Evolutionary conservation across 2,113 vertebrate genomes (phyloP).

Genomic region (Hyperoodon ampullatus): DNA sequence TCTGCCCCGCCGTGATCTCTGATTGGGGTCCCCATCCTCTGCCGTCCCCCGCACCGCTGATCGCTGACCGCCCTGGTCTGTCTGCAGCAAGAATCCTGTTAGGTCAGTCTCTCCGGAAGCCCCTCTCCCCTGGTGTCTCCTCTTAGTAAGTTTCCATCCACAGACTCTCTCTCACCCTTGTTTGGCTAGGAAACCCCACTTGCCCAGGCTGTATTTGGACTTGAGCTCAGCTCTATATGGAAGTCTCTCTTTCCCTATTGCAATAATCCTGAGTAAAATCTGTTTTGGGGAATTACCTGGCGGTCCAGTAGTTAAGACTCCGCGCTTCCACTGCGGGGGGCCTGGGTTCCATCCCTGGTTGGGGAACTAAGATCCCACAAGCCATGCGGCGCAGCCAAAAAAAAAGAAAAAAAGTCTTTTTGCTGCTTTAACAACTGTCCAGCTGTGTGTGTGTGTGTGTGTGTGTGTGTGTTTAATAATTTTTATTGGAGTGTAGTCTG

Average conservation of each 20-base stretch:
- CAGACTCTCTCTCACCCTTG: neutral
- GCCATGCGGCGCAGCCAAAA: too few relatives aligned
- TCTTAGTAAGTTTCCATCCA: neutral
- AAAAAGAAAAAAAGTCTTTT: too few relatives aligned
- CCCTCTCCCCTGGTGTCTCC: neutral
- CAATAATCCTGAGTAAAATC: neutral
- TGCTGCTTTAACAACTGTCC: neutral
- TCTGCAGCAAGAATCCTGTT: neutral
- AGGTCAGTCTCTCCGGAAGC: neutral
- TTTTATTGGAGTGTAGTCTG: neutral
- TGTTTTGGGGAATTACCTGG: too few relatives aligned
- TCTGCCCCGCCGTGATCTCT: neutral
- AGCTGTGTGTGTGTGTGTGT: neutral
- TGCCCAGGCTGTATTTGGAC: neutral
- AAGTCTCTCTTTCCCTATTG: neutral
- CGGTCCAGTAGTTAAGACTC: too few relatives aligned
- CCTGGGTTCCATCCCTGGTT: too few relatives aligned
- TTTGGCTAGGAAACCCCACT: neutral
- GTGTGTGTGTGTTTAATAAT: too few relatives aligned
- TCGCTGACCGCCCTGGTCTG: neutral
- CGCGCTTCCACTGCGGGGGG: too few relatives aligned
- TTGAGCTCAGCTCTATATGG: fast-evolving
- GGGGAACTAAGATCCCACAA: too few relatives aligned
- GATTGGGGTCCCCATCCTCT: neutral
- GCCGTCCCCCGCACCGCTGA: fast-evolving